A percentile compares a stretch with the other conserved stretches of the same genome.
Conservation (phyloP, 2,888 invertebrate genomes). For the Hetaerina titia region DNA sequence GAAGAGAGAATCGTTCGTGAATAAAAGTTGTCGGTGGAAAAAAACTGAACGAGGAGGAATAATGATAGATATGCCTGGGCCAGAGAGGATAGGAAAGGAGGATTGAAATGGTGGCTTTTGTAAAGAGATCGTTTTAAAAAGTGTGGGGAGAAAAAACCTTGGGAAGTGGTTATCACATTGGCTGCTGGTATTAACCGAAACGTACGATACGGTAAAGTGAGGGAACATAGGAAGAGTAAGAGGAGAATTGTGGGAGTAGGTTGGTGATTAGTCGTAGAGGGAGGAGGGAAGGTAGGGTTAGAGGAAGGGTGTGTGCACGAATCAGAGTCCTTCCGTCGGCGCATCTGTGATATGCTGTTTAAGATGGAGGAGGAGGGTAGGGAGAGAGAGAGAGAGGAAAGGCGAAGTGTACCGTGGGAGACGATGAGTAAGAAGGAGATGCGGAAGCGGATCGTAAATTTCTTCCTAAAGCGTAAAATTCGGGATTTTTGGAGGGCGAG, state of each 20-base stretch:
- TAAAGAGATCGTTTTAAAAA: background rate
- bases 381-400: background rate
- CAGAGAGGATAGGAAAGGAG: too few species aligned
- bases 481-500: background rate
- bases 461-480: conserved; percentile 14
- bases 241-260: background rate
- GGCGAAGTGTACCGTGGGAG: background rate
- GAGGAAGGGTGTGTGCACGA: background rate
- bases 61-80: too few species aligned
- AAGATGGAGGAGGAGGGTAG: background rate
- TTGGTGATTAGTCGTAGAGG: background rate
- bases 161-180: background rate
- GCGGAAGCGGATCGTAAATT: conserved; percentile 1
- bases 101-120: too few species aligned
- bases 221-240: background rate
- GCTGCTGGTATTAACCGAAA: background rate
- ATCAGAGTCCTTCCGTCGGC: background rate
- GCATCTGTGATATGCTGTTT: background rate
- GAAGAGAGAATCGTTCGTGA: background rate
- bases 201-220: background rate
- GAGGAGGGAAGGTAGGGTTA: background rate
- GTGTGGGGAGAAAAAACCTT: background rate
- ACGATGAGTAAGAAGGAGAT: background rate
- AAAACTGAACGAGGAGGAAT: background rate
- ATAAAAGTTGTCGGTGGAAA: background rate